Evolutionary conservation across 2,888 invertebrate species (phyloP).

Genomic region (Luffia ferchaultella): DNA sequence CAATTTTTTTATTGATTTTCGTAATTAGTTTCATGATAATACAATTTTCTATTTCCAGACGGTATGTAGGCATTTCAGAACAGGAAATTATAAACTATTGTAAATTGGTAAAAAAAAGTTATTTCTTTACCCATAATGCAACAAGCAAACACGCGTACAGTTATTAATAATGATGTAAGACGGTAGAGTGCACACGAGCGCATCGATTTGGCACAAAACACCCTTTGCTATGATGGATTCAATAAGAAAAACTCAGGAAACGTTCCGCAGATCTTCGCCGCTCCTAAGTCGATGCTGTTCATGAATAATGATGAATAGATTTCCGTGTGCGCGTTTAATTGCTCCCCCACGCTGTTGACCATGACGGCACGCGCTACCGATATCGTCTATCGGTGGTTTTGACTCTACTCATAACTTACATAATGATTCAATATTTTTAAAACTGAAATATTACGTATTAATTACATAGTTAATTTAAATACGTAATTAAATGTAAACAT

Average conservation of each 20-base stretch:
- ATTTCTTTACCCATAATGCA: background rate
- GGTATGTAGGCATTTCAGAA: too few relatives aligned
- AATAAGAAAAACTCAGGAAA: slow-evolving; percentile 42
- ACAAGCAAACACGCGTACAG: background rate
- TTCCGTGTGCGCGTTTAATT: slow-evolving; percentile 51
- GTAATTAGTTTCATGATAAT: background rate
- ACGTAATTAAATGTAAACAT: background rate
- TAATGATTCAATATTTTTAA: too few relatives aligned
- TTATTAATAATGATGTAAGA: slow-evolving; percentile 31
- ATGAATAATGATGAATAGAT: slow-evolving; percentile 46
- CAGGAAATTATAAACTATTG: background rate
- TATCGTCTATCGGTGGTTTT: too few relatives aligned
- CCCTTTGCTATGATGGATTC: slow-evolving; percentile 12
- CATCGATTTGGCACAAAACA: slow-evolving; percentile 28
- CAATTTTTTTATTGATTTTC: background rate
- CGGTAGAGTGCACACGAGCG: slow-evolving; percentile 38
- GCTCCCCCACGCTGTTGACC: slow-evolving; percentile 21
- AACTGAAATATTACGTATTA: slow-evolving; percentile 17
- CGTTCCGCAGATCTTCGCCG: slow-evolving; percentile 17
- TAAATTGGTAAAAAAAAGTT: background rate
- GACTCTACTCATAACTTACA: too few relatives aligned
- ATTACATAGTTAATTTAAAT: slow-evolving; percentile 1
- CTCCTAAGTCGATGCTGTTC: slow-evolving; percentile 38
- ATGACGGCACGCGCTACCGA: slow-evolving; percentile 28
- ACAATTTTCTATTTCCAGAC: too few relatives aligned